Base-by-base conservation (phyloP, 2,888 invertebrate genomes). In the Cyaniris semiargus region DNA sequence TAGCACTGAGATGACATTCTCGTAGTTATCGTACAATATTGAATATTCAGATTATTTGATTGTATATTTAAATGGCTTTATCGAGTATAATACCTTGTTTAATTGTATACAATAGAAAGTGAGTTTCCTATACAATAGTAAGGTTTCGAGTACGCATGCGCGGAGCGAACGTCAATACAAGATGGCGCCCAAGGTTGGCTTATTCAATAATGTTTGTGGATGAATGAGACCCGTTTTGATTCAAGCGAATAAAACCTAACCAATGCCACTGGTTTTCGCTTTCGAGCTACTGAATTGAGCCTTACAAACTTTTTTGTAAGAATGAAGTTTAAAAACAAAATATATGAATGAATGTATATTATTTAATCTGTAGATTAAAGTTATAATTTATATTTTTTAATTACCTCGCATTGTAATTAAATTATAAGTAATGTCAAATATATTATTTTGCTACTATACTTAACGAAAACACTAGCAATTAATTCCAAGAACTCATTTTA, bases 51-150 rank as follows among this genome's bases (percentile, higher is more conserved):
- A 18, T 31, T 66, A 66, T 31, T 74, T 44, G 7, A 48, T 34
- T 74, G 48, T 74, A 48, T 74, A 53, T 74, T 48, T 44, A 74
- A 74, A 48, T 48, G 74, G 27, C 13, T 53, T 74, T 53, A 18
- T 53, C 21, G 10, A 23, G 38, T 72, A 38, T 56, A 77, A 72
- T 38, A 58, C 71, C 56, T 71, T 77, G 18, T 77, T 58, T 72
- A 56, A 77, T 77, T 77, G 76, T 58, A 77, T 72, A 77, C 72
- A 77, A 77, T 70, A 76, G 38, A 72, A 72, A 77, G 72, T 71
- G 71, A 15, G 34, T 23, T 56, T 48, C 21, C 15, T 31, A 53
- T 38, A 72, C 72, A 44, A 58, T 58, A 23, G 76, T 71, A 72
- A 6, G 8, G 21, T 23, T 56, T 56, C 18, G 18, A 34, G 15